phyloP scores from a whole-genome alignment of 2,888 invertebrate genomes.

The Himalopsyche anomala region DNA sequence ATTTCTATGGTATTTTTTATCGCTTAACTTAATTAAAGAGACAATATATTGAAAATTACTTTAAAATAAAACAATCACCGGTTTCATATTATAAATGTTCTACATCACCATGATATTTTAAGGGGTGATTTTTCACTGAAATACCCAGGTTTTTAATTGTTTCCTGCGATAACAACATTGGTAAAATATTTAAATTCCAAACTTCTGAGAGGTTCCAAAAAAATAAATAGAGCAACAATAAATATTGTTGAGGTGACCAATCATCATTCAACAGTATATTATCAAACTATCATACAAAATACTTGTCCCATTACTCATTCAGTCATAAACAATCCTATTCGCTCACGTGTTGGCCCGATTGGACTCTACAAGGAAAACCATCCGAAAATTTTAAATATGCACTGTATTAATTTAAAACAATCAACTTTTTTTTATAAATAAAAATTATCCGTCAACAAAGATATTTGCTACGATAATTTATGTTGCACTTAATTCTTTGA shows the following conservation, averaged over 20 bases:
- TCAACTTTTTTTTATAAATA: background rate
- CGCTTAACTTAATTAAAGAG: too few species aligned
- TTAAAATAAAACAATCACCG: too few species aligned
- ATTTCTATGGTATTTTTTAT: too few species aligned
- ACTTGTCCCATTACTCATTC: background rate
- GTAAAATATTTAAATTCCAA: background rate
- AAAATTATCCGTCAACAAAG: too few species aligned
- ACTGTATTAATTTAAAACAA: background rate
- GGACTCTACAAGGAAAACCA: background rate
- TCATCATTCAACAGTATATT: background rate
- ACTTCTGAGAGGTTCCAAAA: background rate
- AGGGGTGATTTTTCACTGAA: too few species aligned
- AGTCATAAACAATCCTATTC: background rate
- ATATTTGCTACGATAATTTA: too few species aligned
- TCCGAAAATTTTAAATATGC: background rate
- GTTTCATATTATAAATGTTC: too few species aligned
- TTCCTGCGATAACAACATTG: background rate
- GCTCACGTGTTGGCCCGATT: background rate
- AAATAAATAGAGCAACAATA: background rate
- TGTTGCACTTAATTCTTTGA: too few species aligned
- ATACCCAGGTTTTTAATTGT: background rate
- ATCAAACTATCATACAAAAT: constrained; percentile 12
- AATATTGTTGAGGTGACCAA: background rate
- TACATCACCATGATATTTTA: too few species aligned
- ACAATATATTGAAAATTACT: too few species aligned